phyloP scores from a whole-genome alignment of 2,797 vertebrate genomes.

The Prunella strophiata region DNA sequence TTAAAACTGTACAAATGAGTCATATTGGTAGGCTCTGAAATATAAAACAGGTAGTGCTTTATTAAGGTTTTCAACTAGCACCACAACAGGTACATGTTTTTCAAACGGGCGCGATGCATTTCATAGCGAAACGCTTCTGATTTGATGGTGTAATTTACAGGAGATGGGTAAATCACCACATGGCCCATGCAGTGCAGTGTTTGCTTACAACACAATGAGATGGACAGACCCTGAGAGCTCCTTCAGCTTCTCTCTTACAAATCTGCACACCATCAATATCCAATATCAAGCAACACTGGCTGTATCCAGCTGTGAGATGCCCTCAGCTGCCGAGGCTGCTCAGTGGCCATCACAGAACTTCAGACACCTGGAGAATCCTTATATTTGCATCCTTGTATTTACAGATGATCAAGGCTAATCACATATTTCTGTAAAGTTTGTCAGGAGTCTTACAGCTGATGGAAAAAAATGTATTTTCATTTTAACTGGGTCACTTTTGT shows the following conservation, averaged over 20 bases:
- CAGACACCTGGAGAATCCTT: neutral
- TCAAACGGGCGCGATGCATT: neutral
- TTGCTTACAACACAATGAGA: conserved; percentile 27
- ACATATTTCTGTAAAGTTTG: neutral
- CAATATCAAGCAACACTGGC: neutral
- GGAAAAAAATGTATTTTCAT: neutral
- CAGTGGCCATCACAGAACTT: neutral
- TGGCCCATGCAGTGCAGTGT: neutral
- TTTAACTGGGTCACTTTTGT: neutral
- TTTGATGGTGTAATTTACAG: conserved; percentile 55
- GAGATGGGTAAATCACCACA: neutral
- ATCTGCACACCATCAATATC: neutral
- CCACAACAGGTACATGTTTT: conserved; percentile 9
- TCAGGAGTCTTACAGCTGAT: neutral
- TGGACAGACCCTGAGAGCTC: conserved; percentile 36
- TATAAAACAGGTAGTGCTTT: conserved; percentile 53
- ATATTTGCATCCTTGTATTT: neutral
- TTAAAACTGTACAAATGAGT: conserved; percentile 63
- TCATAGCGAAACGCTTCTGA: conserved; percentile 20
- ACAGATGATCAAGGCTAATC: neutral
- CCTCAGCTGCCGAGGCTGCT: neutral
- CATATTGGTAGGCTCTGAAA: conserved; percentile 50
- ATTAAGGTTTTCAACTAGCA: conserved; percentile 43
- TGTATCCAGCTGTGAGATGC: neutral
- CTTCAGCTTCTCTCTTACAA: neutral